Evolutionary conservation across 1,140 invertebrate species (phyloP), one percentile per base, ranked within the genome.

Genomic region (Bombus affinis): DNA sequence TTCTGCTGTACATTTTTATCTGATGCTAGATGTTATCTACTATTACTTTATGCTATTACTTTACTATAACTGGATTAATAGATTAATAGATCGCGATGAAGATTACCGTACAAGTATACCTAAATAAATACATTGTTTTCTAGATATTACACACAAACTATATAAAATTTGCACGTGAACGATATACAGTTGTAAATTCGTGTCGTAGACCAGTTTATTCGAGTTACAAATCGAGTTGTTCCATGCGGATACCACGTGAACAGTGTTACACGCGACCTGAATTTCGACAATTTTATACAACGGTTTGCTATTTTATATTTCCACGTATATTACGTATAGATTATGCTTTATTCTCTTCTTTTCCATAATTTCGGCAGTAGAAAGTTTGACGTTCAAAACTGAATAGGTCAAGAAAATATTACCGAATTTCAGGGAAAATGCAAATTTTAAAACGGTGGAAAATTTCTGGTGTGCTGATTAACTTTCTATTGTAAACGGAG

Each of bases 221-320:
- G n/a, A 37, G 53, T 78, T 37, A 76, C 65, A 22, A 66, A 57
- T 42, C 47, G 39, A 42, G 59, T 32, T 32, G 32, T n/a, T 66
- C 35, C 39, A 13, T n/a, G 65, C 28, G 75, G 13, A 68, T 42
- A 35, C 62, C 72, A 83, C 39, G 59, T 39, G 81, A 83, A 28
- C 25, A 53, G 32, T 53, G 53, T 72, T n/a, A 79, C 75, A 68
- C 53, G 39, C 39, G 83, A 59, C 68, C 83, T 70, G 32, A 84
- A 79, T 79, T 84, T 84, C 75, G 15, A 37, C 76, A 10, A 53
- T 81, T 85, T 37, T 32, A 15, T 78, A 42, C 25, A 28, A 53
- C 47, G 18, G 10, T 25, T 25, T 44, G 25, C 4, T 18, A 10
- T 47, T 80, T 81, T 10, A n/a, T 22, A 44, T 72, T 47, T 47